Percentiles rank a stretch among this genome's conserved stretches.
Evolutionary conservation across 2,113 vertebrate species (phyloP).

Genomic region (Zosterops lateralis): DNA sequence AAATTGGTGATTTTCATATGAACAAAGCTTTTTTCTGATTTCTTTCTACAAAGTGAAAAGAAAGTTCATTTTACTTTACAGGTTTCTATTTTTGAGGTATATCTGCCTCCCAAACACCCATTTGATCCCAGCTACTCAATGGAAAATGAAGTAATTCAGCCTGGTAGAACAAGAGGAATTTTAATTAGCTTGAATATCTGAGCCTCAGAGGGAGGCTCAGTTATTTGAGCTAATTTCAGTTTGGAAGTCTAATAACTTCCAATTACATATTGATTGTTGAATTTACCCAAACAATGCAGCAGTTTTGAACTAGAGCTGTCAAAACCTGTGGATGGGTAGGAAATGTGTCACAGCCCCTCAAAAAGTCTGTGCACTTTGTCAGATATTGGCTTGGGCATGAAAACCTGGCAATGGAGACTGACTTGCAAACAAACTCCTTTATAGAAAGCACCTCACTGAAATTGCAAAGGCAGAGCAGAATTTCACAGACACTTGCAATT

Average conservation of each 20-base stretch:
- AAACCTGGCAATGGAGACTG: rapidly evolving
- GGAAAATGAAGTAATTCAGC: background rate
- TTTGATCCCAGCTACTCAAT: rapidly evolving
- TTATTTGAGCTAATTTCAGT: background rate
- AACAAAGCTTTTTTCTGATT: background rate
- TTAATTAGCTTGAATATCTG: background rate
- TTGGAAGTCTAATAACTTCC: background rate
- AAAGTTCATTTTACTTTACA: background rate
- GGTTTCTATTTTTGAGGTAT: background rate
- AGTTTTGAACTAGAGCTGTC: background rate
- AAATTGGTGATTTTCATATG: background rate
- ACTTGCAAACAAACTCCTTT: background rate
- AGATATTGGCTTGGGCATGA: background rate
- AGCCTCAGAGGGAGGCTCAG: background rate
- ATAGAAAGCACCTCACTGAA: background rate
- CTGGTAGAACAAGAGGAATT: background rate
- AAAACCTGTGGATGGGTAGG: background rate
- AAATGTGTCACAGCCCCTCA: background rate
- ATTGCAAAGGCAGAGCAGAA: background rate
- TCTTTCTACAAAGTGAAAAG: background rate
- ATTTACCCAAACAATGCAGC: background rate
- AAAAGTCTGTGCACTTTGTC: background rate
- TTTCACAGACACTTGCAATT: background rate
- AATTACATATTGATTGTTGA: background rate
- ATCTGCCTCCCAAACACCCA: background rate